Conservation (phyloP, 2,888 invertebrate species). For the Tiliacea aurago region DNA sequence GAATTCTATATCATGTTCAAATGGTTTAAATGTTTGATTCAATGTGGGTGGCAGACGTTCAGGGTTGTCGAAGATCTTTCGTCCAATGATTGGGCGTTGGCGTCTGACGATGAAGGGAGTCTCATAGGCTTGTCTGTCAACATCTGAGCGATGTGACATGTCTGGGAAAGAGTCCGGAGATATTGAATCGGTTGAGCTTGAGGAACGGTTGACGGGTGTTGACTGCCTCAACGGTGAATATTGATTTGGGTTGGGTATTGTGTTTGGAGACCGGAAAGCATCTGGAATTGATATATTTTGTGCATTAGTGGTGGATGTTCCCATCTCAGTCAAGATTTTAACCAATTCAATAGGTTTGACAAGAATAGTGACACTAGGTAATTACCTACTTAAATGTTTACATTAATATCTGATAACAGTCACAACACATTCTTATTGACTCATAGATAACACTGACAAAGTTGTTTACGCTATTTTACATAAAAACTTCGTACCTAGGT, state of each 20-base stretch:
- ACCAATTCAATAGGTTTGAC: background rate
- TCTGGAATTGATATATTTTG: slow-evolving; percentile 68
- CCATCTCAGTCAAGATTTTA: too few species aligned
- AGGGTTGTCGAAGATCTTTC: slow-evolving; percentile 76
- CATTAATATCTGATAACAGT: background rate
- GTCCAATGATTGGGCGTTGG: slow-evolving; percentile 80
- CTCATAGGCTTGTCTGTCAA: slow-evolving; percentile 47
- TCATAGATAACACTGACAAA: background rate
- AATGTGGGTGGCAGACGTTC: slow-evolving; percentile 54
- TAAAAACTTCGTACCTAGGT: background rate
- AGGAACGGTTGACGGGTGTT: slow-evolving; percentile 74
- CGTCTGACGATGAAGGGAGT: slow-evolving; percentile 66
- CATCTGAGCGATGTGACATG: slow-evolving; percentile 54
- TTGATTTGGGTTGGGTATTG: slow-evolving; percentile 15
- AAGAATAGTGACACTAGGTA: background rate
- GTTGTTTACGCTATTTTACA: background rate
- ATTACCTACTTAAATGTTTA: too few species aligned
- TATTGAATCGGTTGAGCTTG: slow-evolving; percentile 83
- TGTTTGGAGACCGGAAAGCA: slow-evolving; percentile 60
- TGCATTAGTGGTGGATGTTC: slow-evolving; percentile 4
- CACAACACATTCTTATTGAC: background rate
- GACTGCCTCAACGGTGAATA: slow-evolving; percentile 72
- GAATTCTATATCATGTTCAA: slow-evolving; percentile 45
- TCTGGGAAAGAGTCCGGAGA: slow-evolving; percentile 84
- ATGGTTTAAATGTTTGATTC: slow-evolving; percentile 52